A percentile compares a stretch with the other conserved stretches of the same genome.
Conservation (phyloP, 2,888 invertebrate species). For the Hanleya hanleyi region DNA sequence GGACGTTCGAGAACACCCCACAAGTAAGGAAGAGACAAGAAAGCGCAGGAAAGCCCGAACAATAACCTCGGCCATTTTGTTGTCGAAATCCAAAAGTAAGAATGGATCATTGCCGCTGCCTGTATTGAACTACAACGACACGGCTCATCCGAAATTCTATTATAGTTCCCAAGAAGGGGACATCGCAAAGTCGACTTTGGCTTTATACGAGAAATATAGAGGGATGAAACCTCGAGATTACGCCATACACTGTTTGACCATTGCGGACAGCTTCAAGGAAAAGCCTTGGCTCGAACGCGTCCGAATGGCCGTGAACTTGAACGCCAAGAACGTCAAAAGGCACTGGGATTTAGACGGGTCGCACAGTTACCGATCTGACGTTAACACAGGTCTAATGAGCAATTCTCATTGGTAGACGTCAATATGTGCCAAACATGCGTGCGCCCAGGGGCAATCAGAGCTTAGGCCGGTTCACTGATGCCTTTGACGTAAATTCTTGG, state of each 20-base stretch:
- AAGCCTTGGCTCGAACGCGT: conserved; percentile 72
- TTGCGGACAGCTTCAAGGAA: conserved; percentile 70
- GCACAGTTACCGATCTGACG: too few species aligned
- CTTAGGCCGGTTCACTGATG: too few species aligned
- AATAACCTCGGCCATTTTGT: conserved; percentile 46
- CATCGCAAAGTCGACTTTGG: conserved; percentile 56
- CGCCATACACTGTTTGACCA: conserved; percentile 68
- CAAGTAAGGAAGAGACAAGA: conserved; percentile 3
- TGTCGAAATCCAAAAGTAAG: conserved; percentile 54
- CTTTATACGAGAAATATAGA: conserved; percentile 58
- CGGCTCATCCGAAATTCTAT: conserved; percentile 64
- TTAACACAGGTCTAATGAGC: too few species aligned
- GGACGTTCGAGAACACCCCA: not conserved
- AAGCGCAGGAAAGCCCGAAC: conserved; percentile 28
- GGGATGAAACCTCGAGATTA: conserved; percentile 67
- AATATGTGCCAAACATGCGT: too few species aligned
- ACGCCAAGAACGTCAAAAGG: conserved; percentile 57
- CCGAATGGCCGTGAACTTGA: conserved; percentile 67
- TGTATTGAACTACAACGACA: conserved; percentile 57
- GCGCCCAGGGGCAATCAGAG: too few species aligned
- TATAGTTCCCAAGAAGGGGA: conserved; percentile 58
- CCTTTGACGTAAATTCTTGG: too few species aligned
- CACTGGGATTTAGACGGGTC: not conserved
- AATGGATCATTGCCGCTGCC: conserved; percentile 61
- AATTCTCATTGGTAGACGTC: too few species aligned